These are phyloP conservation scores for Carassius auratus DNA, from an alignment of 2,113 vertebrate genomes.

Conservation along the genomic window DNA sequence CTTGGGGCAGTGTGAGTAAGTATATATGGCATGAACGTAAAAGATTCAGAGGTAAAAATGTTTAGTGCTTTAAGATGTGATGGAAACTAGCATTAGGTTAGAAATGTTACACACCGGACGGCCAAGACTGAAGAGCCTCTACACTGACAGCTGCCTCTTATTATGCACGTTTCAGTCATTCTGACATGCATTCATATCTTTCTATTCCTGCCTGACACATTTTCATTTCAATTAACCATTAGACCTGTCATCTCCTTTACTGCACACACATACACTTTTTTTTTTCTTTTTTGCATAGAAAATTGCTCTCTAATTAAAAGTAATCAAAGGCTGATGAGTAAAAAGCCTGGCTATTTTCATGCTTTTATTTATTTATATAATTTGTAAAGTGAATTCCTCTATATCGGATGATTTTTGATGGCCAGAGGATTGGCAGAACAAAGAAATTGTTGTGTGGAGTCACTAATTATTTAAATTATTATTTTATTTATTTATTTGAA, in stretches of 20 bases:
- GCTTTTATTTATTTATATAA: constrained; percentile 66
- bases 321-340: constrained; percentile 77
- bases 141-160: constrained; percentile 56
- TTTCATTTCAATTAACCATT: constrained; percentile 72
- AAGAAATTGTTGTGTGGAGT: constrained; percentile 75
- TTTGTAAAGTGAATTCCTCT: constrained; percentile 58
- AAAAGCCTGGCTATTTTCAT: constrained; percentile 70
- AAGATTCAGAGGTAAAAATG: constrained; percentile 13
- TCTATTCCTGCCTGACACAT: constrained; percentile 70
- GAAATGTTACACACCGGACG: constrained; percentile 15
- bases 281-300: constrained; percentile 65
- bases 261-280: constrained; percentile 44
- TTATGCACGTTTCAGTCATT: constrained; percentile 70
- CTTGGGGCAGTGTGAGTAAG: background rate
- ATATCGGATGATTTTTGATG: constrained; percentile 71
- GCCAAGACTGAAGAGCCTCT: constrained; percentile 6
- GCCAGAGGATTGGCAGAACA: constrained; percentile 73
- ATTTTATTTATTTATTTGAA: constrained; percentile 80
- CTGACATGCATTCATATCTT: constrained; percentile 74
- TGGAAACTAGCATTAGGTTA: constrained; percentile 30
- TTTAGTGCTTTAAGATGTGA: background rate
- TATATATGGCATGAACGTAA: background rate
- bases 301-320: constrained; percentile 79
- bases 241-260: constrained; percentile 73
- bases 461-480: constrained; percentile 77